Base-by-base conservation (phyloP, 2,113 vertebrate genomes). In the Brachypodius melanocephalos region DNA sequence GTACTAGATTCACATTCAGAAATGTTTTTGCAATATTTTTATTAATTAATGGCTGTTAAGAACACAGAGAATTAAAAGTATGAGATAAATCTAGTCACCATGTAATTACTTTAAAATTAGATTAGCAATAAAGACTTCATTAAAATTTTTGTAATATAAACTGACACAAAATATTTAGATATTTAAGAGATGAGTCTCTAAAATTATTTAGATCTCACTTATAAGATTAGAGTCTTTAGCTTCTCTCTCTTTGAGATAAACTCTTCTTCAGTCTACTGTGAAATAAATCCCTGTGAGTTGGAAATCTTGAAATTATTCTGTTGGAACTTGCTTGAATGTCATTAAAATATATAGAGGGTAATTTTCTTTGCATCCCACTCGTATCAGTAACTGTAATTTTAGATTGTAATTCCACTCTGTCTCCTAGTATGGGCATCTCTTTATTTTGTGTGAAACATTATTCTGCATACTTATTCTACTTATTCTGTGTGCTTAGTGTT, bases 61-160 rank as follows among this genome's bases (percentile, higher is more conserved):
- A 81, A 40, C 72, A 83, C 71, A 74, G 43, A 92, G n/a, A 52
- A 42, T 77, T 86, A 58, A 65, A 92, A 80, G 34, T 31, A 22
- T n/a, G 32, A 85, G 80, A 87, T 79, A 80, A 90, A 92, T 74
- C 66, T 75, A 88, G 71, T 85, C 63, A 88, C 57, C 22, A 4
- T 90, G 51, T 94, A 94, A 94, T 93, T 96, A 72, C 80, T 85
- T 91, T 43, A 67, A 40, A 80, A 88, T 93, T 73, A 93, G 48
- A 87, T 90, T 89, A 91, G 42, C 63, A 92, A 76, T 92, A 89
- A 93, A 82, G 67, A 17, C 66, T 92, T 92, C 18, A 71, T 91
- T 92, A 76, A n/a, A 45, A 8, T 68, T 49, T 89, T 54, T 76
- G 34, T 65, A n/a, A 61, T 67, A 55, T 29, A 83, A 92, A 54